phyloP scores from a whole-genome alignment of 2,888 invertebrate species.

The Macrophya annulata region DNA sequence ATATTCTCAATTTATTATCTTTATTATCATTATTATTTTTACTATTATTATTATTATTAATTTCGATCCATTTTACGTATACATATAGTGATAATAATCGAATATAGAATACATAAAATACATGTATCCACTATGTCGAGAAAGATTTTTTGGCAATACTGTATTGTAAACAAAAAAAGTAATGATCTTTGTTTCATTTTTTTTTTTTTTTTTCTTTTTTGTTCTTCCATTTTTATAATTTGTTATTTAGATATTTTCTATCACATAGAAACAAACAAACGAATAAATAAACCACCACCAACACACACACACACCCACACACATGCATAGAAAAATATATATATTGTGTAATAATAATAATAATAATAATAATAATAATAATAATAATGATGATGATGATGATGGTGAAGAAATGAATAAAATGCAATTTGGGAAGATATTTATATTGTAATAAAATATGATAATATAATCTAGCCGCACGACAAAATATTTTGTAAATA shows the following conservation, averaged over 20 bases:
- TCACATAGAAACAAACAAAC: too few species aligned
- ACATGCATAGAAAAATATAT: neutral
- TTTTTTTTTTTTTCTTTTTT: too few species aligned
- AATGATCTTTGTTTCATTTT: neutral
- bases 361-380: constrained; percentile 30
- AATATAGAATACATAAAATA: too few species aligned
- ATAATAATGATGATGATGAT: constrained; percentile 15
- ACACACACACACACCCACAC: too few species aligned
- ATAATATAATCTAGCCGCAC: neutral
- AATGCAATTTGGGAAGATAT: too few species aligned
- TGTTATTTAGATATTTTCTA: too few species aligned
- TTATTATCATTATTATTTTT: neutral
- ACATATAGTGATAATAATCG: neutral
- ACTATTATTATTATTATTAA: neutral
- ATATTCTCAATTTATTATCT: constrained; percentile 2
- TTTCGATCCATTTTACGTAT: neutral
- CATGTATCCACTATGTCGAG: too few species aligned
- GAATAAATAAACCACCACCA: too few species aligned
- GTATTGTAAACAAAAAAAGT: neutral
- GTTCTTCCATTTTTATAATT: too few species aligned
- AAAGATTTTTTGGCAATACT: neutral
- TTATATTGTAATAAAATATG: neutral
- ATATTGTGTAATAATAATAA: neutral
- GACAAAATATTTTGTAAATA: constrained; percentile 8
- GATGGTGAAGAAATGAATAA: constrained; percentile 32